phyloP scores from a whole-genome alignment of 2,113 vertebrate species.

The Oreochromis tanganicae region DNA sequence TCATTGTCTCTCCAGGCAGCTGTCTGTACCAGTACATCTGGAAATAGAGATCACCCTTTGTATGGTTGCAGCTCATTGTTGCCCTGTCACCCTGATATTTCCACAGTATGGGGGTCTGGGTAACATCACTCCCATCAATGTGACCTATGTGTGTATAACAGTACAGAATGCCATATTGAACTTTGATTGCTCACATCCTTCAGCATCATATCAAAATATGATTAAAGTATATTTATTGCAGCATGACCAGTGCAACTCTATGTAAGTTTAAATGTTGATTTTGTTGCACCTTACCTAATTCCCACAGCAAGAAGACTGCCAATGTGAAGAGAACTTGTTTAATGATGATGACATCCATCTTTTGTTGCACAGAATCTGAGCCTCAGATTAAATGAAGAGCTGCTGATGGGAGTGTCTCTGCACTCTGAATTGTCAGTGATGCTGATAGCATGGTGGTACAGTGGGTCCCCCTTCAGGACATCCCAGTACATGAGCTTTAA shows the following conservation, averaged over 20 bases:
- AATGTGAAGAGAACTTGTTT: background rate
- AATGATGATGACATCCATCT: background rate
- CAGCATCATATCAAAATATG: background rate
- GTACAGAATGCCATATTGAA: background rate
- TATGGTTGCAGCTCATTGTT: slow-evolving; percentile 33
- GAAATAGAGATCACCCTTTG: accelerated
- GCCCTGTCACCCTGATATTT: background rate
- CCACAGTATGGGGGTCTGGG: background rate
- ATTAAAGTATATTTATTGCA: accelerated
- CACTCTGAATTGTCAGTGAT: background rate
- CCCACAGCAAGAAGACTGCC: background rate
- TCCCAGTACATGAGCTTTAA: background rate
- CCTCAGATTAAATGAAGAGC: background rate
- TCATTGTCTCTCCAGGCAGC: slow-evolving; percentile 28
- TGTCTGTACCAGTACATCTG: slow-evolving; percentile 68
- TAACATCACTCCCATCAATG: background rate
- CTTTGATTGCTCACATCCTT: background rate
- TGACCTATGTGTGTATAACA: background rate
- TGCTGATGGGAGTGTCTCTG: background rate
- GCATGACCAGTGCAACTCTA: background rate
- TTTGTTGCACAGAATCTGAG: background rate
- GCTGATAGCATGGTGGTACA: accelerated
- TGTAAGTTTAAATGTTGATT: background rate
- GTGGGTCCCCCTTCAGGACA: background rate
- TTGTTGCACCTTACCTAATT: background rate